A percentile compares a stretch with the other conserved stretches of the same genome.
phyloP scores from a whole-genome alignment of 30 jellyfish, hydroid and myxozoan species.

The Mastigias papua region DNA sequence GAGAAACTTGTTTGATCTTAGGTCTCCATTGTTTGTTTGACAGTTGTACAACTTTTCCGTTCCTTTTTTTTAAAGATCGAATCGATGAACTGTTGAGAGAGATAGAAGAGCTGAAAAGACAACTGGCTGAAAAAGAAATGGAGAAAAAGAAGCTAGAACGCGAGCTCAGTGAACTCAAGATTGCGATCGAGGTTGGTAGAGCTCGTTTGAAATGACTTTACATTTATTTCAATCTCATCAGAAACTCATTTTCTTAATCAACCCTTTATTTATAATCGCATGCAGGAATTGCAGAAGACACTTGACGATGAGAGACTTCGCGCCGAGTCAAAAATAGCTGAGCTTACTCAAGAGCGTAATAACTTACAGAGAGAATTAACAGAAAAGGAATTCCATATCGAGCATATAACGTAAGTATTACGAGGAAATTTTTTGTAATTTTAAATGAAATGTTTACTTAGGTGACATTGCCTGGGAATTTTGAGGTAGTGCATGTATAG shows the following conservation, averaged over 20 bases:
- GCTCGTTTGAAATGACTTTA: neutral
- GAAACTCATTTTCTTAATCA: neutral
- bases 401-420: conserved; percentile 69
- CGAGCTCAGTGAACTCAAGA: conserved; percentile 43
- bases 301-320: conserved; percentile 63
- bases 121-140: conserved; percentile 45
- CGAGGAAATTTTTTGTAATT: neutral
- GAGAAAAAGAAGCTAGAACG: conserved; percentile 63
- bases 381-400: conserved; percentile 65
- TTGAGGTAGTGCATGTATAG: too few species aligned
- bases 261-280: neutral
- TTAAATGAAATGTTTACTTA: too few species aligned
- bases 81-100: conserved; percentile 60
- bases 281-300: conserved; percentile 57
- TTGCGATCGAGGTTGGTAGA: conserved; percentile 57
- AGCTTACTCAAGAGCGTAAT: conserved; percentile 59
- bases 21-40: too few species aligned
- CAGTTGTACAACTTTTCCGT: neutral
- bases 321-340: conserved; percentile 73
- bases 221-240: too few species aligned
- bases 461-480: too few species aligned
- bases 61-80: conserved; percentile 39
- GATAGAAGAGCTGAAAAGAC: conserved; percentile 50
- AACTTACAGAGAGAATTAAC: conserved; percentile 62
- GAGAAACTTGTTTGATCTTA: too few species aligned